Evolutionary conservation across 2,888 invertebrate species (phyloP).

Genomic region (Drosophila sordidula): DNA sequence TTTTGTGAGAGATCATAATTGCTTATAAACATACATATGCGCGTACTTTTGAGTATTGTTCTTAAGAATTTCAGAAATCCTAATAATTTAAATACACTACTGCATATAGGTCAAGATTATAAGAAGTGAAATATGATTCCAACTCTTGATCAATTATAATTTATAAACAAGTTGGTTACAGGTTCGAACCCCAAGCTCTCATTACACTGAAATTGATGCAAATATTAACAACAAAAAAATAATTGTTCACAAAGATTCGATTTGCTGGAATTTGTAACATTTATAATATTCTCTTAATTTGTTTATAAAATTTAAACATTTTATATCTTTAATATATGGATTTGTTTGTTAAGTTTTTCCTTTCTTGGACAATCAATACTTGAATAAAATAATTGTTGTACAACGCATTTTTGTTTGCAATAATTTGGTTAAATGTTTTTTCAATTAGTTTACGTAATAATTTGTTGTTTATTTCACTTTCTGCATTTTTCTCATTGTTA

Average conservation of each 20-base stretch:
- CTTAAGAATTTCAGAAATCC: not conserved
- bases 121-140: no score
- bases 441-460: conserved; percentile 61
- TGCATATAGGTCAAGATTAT: no score
- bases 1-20: not conserved
- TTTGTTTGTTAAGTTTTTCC: conserved; percentile 5
- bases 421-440: conserved; percentile 45
- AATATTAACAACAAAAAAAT: not conserved
- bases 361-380: conserved; percentile 45
- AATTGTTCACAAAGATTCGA: conserved; percentile 8
- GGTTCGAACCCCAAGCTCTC: no score
- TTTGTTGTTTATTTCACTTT: conserved; percentile 22
- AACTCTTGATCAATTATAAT: no score
- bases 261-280: conserved; percentile 47
- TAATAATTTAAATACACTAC: not conserved
- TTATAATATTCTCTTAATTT: conserved; percentile 44
- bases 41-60: no score
- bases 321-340: conserved; percentile 48
- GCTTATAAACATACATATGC: not conserved
- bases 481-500: conserved; percentile 49
- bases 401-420: conserved; percentile 37
- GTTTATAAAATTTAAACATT: conserved; percentile 63
- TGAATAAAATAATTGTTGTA: conserved; percentile 61
- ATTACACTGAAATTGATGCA: conserved; percentile 1
- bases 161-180: no score